Evolutionary conservation across 1,140 invertebrate genomes (phyloP).

Genomic region (Polyergus mexicanus): DNA sequence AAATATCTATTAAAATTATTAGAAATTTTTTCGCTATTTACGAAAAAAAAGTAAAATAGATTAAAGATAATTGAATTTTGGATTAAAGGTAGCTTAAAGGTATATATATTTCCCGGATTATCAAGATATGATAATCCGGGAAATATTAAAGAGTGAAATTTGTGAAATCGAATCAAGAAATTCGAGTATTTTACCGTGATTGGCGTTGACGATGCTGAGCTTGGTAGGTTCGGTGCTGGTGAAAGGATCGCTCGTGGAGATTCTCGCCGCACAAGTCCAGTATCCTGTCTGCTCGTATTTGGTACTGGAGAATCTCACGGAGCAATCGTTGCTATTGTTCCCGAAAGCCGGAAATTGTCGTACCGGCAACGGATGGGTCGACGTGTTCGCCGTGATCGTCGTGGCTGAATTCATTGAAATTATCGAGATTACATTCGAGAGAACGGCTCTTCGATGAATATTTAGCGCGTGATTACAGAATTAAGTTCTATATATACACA

Average conservation of each 20-base stretch:
- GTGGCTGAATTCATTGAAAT: constrained; percentile 67
- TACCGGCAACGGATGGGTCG: constrained; percentile 80
- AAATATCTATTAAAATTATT: neutral
- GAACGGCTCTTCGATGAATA: constrained; percentile 48
- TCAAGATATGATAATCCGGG: neutral
- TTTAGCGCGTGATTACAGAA: constrained; percentile 27
- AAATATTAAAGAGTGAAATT: neutral
- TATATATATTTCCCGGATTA: no score
- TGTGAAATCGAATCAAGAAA: constrained; percentile 4
- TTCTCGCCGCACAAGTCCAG: constrained; percentile 84
- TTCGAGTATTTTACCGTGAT: constrained; percentile 74
- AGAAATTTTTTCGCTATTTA: neutral
- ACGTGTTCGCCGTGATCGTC: constrained; percentile 59
- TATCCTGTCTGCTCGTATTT: constrained; percentile 84
- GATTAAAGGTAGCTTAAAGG: neutral
- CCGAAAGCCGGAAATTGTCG: constrained; percentile 84
- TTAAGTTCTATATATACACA: constrained; percentile 35
- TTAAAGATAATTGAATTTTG: neutral
- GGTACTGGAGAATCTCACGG: constrained; percentile 83
- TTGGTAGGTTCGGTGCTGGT: constrained; percentile 83
- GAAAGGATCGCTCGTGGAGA: constrained; percentile 79
- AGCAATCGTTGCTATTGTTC: constrained; percentile 85
- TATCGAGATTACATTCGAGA: neutral
- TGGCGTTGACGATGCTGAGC: constrained; percentile 81
- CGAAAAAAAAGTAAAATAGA: neutral